Percentiles rank a stretch among this genome's conserved stretches.
Evolutionary conservation across 1,140 invertebrate species (phyloP).

Genomic region (Triops longicaudatus): DNA sequence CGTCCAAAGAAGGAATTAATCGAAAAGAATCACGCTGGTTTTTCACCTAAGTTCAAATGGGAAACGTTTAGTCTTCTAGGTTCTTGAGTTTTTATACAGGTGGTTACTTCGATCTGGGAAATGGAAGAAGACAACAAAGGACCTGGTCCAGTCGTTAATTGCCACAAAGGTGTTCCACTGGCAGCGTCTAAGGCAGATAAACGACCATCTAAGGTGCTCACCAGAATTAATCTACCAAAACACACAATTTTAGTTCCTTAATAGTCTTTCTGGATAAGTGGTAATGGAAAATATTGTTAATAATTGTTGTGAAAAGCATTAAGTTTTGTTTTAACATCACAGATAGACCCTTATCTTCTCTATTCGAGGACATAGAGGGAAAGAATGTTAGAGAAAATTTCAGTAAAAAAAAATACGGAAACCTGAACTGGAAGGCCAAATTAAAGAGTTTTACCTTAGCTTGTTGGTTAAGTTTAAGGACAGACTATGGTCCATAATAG

Average conservation of each 20-base stretch:
- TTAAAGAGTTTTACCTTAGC: neutral
- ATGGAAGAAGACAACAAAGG: conserved; percentile 75
- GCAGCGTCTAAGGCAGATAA: conserved; percentile 63
- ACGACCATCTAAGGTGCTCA: conserved; percentile 80
- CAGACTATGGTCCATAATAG: neutral
- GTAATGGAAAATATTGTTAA: no score
- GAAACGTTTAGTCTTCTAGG: no score
- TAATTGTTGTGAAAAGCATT: no score
- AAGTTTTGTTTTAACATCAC: no score
- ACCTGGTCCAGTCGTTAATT: conserved; percentile 57
- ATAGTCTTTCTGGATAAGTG: no score
- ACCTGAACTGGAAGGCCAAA: no score
- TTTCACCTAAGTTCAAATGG: conserved; percentile 65
- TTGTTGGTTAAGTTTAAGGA: neutral
- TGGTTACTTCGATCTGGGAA: conserved; percentile 63
- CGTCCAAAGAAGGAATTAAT: conserved; percentile 83
- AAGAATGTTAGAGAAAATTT: no score
- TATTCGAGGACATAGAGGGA: no score
- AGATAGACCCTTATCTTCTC: no score
- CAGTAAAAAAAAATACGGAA: no score
- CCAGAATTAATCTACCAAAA: conserved; percentile 58
- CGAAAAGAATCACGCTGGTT: conserved; percentile 75
- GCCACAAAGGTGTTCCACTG: conserved; percentile 63
- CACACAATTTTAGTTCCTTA: no score
- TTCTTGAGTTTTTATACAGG: neutral